Conservation (phyloP, 37 sponge, comb jelly and placozoan genomes). For the Beroe ovata region DNA sequence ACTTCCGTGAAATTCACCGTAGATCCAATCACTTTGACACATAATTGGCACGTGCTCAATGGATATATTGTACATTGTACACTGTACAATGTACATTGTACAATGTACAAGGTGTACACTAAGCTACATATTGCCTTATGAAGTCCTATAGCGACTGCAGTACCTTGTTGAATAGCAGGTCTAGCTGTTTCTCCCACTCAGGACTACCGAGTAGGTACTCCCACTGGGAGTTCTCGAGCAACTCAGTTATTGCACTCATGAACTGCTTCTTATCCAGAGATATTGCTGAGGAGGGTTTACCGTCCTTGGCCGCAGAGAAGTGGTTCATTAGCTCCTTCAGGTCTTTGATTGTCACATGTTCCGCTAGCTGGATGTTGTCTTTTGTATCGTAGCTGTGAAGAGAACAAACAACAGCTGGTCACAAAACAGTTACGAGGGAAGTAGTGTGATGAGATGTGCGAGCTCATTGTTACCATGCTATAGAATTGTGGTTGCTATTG, state of each 20-base stretch:
- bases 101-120: too few relatives aligned
- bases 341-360: conserved; percentile 56
- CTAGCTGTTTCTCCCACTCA: conserved; percentile 50
- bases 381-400: conserved; percentile 35
- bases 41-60: too few relatives aligned
- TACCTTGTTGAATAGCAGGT: conserved; percentile 65
- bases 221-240: conserved; percentile 55
- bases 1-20: too few relatives aligned
- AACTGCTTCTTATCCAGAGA: conserved; percentile 26
- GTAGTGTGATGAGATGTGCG: too few relatives aligned
- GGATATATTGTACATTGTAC: too few relatives aligned
- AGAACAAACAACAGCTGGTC: too few relatives aligned
- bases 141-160: too few relatives aligned
- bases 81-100: too few relatives aligned
- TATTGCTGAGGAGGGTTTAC: conserved; percentile 7
- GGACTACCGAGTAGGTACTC: conserved; percentile 24
- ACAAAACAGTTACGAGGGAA: too few relatives aligned
- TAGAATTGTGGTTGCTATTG: neutral
- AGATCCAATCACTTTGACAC: too few relatives aligned
- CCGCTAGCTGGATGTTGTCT: conserved; percentile 65
- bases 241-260: conserved; percentile 42
- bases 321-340: conserved; percentile 55
- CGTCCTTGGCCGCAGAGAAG: conserved; percentile 5
- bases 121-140: too few relatives aligned
- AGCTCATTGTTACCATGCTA: too few relatives aligned